phyloP scores from a whole-genome alignment of 1,140 invertebrate species.

The Leguminivora glycinivorella region DNA sequence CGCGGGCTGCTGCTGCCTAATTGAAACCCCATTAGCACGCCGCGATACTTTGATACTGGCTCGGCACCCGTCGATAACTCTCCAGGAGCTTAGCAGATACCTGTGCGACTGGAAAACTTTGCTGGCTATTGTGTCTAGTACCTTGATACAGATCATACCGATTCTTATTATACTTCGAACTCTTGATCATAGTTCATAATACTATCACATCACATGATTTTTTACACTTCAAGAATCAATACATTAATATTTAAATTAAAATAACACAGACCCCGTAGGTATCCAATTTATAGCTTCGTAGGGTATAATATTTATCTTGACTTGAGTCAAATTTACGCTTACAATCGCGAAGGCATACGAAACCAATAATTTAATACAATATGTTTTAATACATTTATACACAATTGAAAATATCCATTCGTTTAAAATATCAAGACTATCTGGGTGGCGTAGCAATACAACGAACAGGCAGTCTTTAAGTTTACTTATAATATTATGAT shows the following conservation, averaged over 20 bases:
- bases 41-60: slow-evolving; percentile 52
- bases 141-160: too few species aligned
- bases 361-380: neutral
- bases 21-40: slow-evolving; percentile 58
- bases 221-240: too few species aligned
- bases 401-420: neutral
- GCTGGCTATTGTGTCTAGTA: too few species aligned
- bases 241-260: too few species aligned
- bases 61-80: neutral
- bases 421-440: slow-evolving; percentile 48
- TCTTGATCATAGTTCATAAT: too few species aligned
- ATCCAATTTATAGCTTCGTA: too few species aligned
- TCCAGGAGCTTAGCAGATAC: neutral
- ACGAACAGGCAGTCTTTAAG: slow-evolving; percentile 58
- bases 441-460: slow-evolving; percentile 38
- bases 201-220: too few species aligned
- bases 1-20: slow-evolving; percentile 65
- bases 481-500: slow-evolving; percentile 79
- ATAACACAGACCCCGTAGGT: too few species aligned
- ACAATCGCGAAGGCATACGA: too few species aligned
- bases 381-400: neutral
- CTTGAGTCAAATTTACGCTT: too few species aligned
- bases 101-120: neutral
- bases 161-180: too few species aligned
- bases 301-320: too few species aligned